These are phyloP conservation scores for Mastomys coucha DNA, from an alignment of 2,113 vertebrate species.

Conservation along the genomic window DNA sequence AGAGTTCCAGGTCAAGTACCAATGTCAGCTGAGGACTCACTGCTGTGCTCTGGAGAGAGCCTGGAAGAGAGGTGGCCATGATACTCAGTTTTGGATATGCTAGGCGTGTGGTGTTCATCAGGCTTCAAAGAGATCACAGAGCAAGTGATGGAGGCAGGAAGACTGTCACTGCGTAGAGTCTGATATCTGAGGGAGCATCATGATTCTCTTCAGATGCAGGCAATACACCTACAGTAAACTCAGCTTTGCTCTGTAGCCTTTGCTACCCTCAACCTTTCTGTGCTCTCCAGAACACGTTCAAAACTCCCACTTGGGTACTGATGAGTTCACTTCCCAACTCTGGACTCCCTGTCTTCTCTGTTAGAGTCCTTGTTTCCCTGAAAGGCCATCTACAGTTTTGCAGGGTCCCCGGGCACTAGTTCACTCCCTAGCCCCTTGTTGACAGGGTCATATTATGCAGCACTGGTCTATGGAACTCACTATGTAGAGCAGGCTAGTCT, in stretches of 20 bases:
- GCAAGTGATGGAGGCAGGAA: background rate
- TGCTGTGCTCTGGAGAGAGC: background rate
- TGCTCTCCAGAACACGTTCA: background rate
- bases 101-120: background rate
- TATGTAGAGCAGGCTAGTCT: background rate
- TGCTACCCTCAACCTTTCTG: background rate
- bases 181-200: background rate
- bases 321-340: background rate
- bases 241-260: background rate
- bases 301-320: background rate
- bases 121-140: background rate
- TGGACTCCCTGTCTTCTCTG: background rate
- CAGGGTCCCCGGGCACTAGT: background rate
- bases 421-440: background rate
- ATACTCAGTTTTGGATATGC: accelerated
- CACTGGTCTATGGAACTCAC: background rate
- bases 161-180: background rate
- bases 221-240: background rate
- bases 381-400: background rate
- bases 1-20: background rate
- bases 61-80: too few species aligned
- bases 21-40: background rate
- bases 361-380: background rate
- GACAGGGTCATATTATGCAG: background rate
- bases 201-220: background rate